Base-by-base conservation (phyloP, 2,113 vertebrate species). In the Balaenoptera acutorostrata region DNA sequence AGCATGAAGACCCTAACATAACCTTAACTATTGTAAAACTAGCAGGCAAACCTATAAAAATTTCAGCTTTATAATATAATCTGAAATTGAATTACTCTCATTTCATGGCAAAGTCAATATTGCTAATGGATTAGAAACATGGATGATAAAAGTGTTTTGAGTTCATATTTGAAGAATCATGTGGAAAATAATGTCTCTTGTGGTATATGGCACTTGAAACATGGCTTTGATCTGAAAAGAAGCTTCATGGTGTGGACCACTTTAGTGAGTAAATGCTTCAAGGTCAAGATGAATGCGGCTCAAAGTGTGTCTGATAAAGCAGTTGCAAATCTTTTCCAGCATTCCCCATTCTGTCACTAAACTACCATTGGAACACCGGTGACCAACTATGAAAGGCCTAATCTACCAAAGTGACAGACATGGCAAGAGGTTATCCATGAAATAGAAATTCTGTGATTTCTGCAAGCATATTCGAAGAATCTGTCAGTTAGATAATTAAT, bases 71-170 rank as follows among this genome's bases (percentile, higher is more conserved):
- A 95, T 83, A 90, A 90, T 96, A 84, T 91, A 97, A 96, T 97
- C 86, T 97, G 90, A 98, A 98, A 98, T 96, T 96, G 91, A 98
- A 98, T 97, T 98, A 97, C 81, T 98, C 92, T 97, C 55, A 66
- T 97, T 97, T 92, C 64, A 64, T 82, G n/a, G 81, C 17, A 95
- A 97, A 98, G 97, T 82, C 95, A 88, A 93, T 98, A 98, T 95
- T 93, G 49, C 44, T 97, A 98, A 98, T 88, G 46, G 92, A 98
- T 98, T 66, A 41, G 80, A 98, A 98, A 97, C 25, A 86, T 97
- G 75, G 84, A 25, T 52, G 93, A 91, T 85, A 80, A 97, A 94
- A 95, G 68, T 95, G 97, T 93, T 82, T 75, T 91, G 66, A 52
- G 72, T 95, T 81, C 23, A 29, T 81, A 96, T 95, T 96, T 97